Evolutionary conservation across 2,888 invertebrate genomes (phyloP).

Genomic region (Maniola hyperantus): DNA sequence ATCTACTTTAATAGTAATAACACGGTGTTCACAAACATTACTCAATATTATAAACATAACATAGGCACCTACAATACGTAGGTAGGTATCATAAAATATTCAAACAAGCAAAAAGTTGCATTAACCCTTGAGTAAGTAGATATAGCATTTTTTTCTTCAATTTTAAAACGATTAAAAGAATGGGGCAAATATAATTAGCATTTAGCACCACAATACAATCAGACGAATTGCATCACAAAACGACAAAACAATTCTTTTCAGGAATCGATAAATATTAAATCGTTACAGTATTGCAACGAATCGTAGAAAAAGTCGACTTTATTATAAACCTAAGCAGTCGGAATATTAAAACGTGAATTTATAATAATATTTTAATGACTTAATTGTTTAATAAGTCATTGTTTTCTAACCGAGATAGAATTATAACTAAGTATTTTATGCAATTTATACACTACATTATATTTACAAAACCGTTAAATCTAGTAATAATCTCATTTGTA

Average conservation of each 20-base stretch:
- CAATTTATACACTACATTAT: conserved; percentile 49
- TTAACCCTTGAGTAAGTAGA: conserved; percentile 30
- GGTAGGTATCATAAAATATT: conserved; percentile 28
- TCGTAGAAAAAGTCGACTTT: conserved; percentile 14
- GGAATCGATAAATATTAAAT: conserved; percentile 44
- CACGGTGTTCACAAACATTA: conserved; percentile 65
- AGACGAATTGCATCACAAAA: conserved; percentile 40
- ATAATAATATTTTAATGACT: conserved; percentile 30
- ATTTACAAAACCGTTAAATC: conserved; percentile 69
- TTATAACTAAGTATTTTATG: conserved; percentile 57
- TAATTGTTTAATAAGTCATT: conserved; percentile 40
- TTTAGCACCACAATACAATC: conserved; percentile 45
- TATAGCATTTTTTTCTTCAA: conserved; percentile 23
- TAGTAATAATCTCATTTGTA: conserved; percentile 79
- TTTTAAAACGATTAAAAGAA: conserved; percentile 21
- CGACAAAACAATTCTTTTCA: conserved; percentile 33
- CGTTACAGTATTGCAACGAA: conserved; percentile 29
- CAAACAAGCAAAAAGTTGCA: conserved; percentile 56
- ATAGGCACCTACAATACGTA: conserved; percentile 36
- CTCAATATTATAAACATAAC: conserved; percentile 52
- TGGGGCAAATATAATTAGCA: conserved; percentile 39
- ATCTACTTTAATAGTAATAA: conserved; percentile 57
- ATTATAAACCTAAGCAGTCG: conserved; percentile 15
- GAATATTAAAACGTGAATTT: conserved; percentile 5
- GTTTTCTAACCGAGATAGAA: conserved; percentile 61